Evolutionary conservation across 2,888 invertebrate species (phyloP), one percentile per base, ranked within the genome.

Genomic region (Phalera bucephala): DNA sequence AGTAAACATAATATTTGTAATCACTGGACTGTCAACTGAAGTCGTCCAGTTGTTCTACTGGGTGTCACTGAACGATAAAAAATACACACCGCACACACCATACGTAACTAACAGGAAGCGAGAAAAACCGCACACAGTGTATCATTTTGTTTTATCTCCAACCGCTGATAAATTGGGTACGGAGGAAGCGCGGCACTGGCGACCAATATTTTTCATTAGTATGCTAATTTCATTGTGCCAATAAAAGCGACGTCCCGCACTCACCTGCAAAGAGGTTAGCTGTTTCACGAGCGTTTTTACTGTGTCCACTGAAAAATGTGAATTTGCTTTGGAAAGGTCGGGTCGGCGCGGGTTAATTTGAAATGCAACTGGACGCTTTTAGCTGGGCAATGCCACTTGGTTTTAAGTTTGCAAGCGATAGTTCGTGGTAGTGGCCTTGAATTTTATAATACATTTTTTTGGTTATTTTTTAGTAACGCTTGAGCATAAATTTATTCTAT

Each of bases 141-240:
- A 22, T n/a, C 19, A 71, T 73, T 70, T 62, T 70, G 62, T 74
- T 74, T 72, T 69, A 72, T 71, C 60, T 64, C 55, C 57, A 40
- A 63, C 64, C 65, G 56, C 66, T 64, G 72, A 74, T 69, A 77
- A 77, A 79, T 80, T 76, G 72, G 60, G 62, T 65, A 66, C 60
- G 61, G 70, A 64, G 64, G 63, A 56, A 65, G 64, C 62, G 61
- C 59, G 61, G 60, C 50, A 52, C 50, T 62, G 66, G 55, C 73
- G 76, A 73, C 83, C 86, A 85, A 87, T 86, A 85, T 87, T 86
- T 87, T 87, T 87, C 86, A 88, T 88, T 86, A 86, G 81, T 86
- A 88, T 88, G 86, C 84, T 88, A 88, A 88, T 88, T 85, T 80
- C 81, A 84, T 87, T 87, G 80, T 80, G 57, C 81, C 81, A 84